Percentiles rank a stretch among this genome's conserved stretches.
phyloP scores from a whole-genome alignment of 2,797 vertebrate genomes.

The Manis pentadactyla region DNA sequence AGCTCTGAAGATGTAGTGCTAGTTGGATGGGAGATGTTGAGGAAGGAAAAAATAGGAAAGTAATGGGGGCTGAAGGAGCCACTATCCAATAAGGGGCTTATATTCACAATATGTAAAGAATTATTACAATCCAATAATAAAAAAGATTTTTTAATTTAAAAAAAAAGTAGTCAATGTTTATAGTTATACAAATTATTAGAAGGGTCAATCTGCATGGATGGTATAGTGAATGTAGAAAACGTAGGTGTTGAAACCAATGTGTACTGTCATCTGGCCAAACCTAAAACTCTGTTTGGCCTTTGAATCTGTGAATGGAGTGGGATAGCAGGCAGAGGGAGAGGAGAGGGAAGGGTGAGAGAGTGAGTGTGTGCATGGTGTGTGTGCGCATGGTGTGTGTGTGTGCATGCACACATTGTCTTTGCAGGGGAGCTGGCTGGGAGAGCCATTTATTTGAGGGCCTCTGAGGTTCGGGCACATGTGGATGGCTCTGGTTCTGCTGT shows the following conservation, averaged over 20 bases:
- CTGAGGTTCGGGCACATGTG: background rate
- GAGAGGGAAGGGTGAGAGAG: background rate
- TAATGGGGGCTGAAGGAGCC: background rate
- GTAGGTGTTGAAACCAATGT: background rate
- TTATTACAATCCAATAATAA: background rate
- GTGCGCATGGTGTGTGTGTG: background rate
- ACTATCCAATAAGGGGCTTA: background rate
- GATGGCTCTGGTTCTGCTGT: background rate
- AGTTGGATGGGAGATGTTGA: background rate
- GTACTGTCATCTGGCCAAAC: background rate
- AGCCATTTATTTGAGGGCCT: background rate
- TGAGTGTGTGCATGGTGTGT: too few species aligned
- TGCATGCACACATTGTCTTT: accelerated
- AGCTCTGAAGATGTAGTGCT: background rate
- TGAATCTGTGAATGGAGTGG: background rate
- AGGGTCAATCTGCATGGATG: background rate
- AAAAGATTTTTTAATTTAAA: background rate
- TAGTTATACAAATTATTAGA: background rate
- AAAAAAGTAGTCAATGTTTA: background rate
- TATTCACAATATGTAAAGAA: background rate
- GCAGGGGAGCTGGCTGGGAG: background rate
- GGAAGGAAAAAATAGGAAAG: background rate
- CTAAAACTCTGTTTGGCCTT: background rate
- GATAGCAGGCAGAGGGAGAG: background rate
- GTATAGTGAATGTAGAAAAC: background rate